A percentile compares a stretch with the other conserved stretches of the same genome.
phyloP scores from a whole-genome alignment of 1,140 invertebrate species.

The Drosophila parvula region DNA sequence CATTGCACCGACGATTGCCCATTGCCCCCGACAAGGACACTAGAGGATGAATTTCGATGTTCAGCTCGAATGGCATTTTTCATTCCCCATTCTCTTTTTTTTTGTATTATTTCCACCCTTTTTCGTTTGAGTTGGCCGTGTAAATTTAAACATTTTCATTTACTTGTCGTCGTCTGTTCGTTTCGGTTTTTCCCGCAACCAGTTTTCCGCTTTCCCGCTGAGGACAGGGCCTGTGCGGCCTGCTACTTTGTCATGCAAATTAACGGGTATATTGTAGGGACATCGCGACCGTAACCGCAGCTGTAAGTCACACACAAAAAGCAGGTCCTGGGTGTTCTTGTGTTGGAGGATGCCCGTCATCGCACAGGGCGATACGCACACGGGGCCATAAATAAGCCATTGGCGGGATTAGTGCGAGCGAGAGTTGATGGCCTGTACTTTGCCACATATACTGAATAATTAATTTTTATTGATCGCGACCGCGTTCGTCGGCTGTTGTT shows the following conservation, averaged over 20 bases:
- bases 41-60: slow-evolving; percentile 27
- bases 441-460: slow-evolving; percentile 71
- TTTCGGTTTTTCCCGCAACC: neutral
- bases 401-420: slow-evolving; percentile 57
- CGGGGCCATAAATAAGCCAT: slow-evolving; percentile 63
- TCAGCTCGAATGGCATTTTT: slow-evolving; percentile 24
- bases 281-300: slow-evolving; percentile 52
- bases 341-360: slow-evolving; percentile 5
- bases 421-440: slow-evolving; percentile 65
- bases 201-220: neutral
- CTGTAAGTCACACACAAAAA: slow-evolving; percentile 39
- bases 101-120: slow-evolving; percentile 9
- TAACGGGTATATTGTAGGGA: slow-evolving; percentile 71
- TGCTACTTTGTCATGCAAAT: slow-evolving; percentile 79
- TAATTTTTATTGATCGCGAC: slow-evolving; percentile 80
- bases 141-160: slow-evolving; percentile 63
- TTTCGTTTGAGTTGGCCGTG: slow-evolving; percentile 17
- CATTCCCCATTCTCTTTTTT: neutral
- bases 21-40: slow-evolving; percentile 13
- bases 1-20: neutral
- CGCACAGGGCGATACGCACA: slow-evolving; percentile 19
- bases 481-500: slow-evolving; percentile 54
- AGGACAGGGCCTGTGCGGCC: slow-evolving; percentile 3
- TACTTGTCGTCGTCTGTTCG: slow-evolving; percentile 32
- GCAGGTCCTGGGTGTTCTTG: slow-evolving; percentile 18